A percentile compares a stretch with the other conserved stretches of the same genome.
These are phyloP conservation scores for Drosophila sp. DNA, from an alignment of 1,140 invertebrate species.

Conservation along the genomic window DNA sequence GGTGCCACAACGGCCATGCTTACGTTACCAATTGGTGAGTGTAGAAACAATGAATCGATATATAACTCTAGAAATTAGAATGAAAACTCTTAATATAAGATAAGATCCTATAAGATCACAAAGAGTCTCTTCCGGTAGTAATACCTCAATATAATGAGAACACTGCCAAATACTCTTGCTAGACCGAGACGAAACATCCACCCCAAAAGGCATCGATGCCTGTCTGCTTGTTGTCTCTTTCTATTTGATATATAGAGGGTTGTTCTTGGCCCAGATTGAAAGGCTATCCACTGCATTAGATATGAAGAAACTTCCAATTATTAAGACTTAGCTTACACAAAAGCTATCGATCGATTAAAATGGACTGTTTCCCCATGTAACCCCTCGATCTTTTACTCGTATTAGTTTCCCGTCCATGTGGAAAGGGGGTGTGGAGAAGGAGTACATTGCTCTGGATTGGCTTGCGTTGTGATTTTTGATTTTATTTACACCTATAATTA, in stretches of 20 bases:
- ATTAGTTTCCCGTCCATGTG: neutral
- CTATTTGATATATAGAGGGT: too few relatives aligned
- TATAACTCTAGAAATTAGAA: neutral
- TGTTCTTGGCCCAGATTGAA: too few relatives aligned
- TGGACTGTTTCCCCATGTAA: too few relatives aligned
- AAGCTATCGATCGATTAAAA: too few relatives aligned
- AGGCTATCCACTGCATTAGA: too few relatives aligned
- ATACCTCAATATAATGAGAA: neutral
- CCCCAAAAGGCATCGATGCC: too few relatives aligned
- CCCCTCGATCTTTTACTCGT: too few relatives aligned
- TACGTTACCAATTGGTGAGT: constrained; percentile 86
- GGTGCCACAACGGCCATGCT: constrained; percentile 83
- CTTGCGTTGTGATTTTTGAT: constrained; percentile 25
- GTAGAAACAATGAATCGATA: neutral
- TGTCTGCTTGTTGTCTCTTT: too few relatives aligned
- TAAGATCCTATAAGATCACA: neutral
- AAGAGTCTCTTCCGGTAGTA: neutral
- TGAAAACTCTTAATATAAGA: neutral
- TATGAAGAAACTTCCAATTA: too few relatives aligned
- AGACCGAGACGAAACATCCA: neutral
- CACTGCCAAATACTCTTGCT: neutral
- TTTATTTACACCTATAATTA: neutral
- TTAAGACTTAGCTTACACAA: too few relatives aligned
- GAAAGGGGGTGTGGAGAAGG: neutral
- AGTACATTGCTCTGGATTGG: constrained; percentile 28